Conservation (phyloP, 2,113 vertebrate genomes). For the Lathamus discolor region DNA sequence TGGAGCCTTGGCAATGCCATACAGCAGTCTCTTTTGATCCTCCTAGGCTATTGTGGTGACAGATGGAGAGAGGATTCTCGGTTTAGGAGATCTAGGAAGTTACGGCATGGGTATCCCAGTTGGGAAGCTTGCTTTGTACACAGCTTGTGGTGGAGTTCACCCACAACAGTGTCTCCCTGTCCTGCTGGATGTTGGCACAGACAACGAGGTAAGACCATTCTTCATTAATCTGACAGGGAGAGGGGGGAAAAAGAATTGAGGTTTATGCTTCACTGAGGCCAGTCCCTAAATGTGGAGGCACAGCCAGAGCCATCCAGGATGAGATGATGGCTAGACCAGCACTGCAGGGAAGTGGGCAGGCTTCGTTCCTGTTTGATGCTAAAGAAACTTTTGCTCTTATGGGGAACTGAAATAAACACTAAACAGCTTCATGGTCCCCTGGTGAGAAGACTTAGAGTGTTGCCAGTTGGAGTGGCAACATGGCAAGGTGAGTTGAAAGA, state of each 20-base stretch:
- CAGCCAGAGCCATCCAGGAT: neutral
- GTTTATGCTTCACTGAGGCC: neutral
- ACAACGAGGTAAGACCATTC: conserved; percentile 84
- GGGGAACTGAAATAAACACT: neutral
- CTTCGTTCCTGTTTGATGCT: neutral
- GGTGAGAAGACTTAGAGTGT: neutral
- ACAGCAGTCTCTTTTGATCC: neutral
- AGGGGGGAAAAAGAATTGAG: neutral
- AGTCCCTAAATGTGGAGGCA: neutral
- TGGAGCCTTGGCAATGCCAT: neutral
- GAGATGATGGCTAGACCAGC: neutral
- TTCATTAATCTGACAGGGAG: neutral
- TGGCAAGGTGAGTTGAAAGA: neutral
- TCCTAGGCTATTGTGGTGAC: conserved; percentile 95
- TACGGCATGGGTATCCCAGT: conserved; percentile 98
- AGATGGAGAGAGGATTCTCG: conserved; percentile 94
- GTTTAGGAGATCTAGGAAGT: conserved; percentile 92
- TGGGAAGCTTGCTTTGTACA: conserved; percentile 96
- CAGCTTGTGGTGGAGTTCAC: conserved; percentile 90
- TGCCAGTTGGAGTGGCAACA: neutral
- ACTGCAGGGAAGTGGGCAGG: neutral
- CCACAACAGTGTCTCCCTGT: conserved; percentile 95
- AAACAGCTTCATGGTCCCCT: neutral
- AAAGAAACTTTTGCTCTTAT: neutral
- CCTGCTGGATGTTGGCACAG: conserved; percentile 95